Evolutionary conservation across 2,797 vertebrate genomes (phyloP), one percentile per base, ranked within the genome.

Genomic region (Rhadinocentrus ornatus): DNA sequence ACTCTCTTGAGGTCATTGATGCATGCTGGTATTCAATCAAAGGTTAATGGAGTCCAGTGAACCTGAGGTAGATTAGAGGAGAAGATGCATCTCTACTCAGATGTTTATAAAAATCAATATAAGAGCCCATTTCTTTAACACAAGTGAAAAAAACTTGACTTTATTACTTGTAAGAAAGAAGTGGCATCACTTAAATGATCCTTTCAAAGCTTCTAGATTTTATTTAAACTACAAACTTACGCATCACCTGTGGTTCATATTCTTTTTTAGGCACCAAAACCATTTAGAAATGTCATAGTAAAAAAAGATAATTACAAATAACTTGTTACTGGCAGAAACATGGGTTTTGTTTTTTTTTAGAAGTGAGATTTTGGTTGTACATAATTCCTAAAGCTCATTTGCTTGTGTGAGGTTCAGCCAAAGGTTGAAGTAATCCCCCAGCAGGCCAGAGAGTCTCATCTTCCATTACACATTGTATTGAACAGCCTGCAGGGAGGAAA

Each of bases 401-500:
- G 72, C 80, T 81, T 85, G 73, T 77, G 63, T 86, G 79, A 66
- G 64, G 82, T 87, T 92, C 85, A 86, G 81, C 69, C 66, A 83
- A 73, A 81, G 84, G 78, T 86, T 82, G 66, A 71, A 57, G 80
- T 89, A 89, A 91, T 89, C 87, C 84, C 84, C 73, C 82, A 75
- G 69, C 62, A 86, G 86, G 69, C 83, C 79, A 39, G 16, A 68
- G 60, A 84, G 86, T 82, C 78, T 91, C 83, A 87, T 88, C 86
- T 89, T 81, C 78, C 56, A 82, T 87, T 86, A 86, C 83, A 82
- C 80, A 71, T 83, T 80, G 79, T 80, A 76, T 82, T 66, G 75
- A 88, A 48, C 74, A 69, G 86, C 71, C 77, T 78, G 59, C 48
- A 5, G 82, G 81, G 77, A 86, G 80, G 80, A 85, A 88, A 84